Evolutionary conservation across 2,113 vertebrate species (phyloP).

Genomic region (Xiphorhynchus elegans): DNA sequence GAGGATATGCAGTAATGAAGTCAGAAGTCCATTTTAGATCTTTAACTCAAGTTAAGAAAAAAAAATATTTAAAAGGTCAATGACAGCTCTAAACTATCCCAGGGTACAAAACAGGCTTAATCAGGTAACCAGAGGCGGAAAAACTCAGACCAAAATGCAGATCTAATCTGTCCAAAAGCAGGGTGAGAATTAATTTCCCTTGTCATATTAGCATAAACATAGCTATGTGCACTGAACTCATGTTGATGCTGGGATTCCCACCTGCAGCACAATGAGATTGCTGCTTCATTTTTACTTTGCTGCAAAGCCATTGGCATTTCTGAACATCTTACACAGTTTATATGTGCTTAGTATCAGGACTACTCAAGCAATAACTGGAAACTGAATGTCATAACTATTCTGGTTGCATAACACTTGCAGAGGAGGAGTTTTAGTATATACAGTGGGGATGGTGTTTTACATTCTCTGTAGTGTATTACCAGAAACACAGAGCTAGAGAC

Average conservation of each 20-base stretch:
- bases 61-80: neutral
- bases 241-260: neutral
- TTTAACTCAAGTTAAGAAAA: neutral
- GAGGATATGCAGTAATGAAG: neutral
- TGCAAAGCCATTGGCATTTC: neutral
- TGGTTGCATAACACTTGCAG: neutral
- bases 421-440: neutral
- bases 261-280: neutral
- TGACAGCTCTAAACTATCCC: neutral
- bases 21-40: neutral
- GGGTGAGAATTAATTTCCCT: neutral
- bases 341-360: neutral
- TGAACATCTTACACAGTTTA: neutral
- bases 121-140: neutral
- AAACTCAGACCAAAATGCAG: neutral
- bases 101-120: neutral
- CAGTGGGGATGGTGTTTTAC: neutral
- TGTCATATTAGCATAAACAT: fast-evolving
- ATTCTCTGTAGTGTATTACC: too few relatives aligned
- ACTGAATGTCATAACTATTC: neutral
- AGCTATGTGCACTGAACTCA: neutral
- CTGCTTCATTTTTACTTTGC: neutral
- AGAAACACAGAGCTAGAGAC: neutral
- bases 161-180: neutral
- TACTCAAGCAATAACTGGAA: neutral